Percentiles rank a stretch among this genome's conserved stretches.
Evolutionary conservation across 1,140 invertebrate species (phyloP).

Genomic region (Drosophila arawakana): DNA sequence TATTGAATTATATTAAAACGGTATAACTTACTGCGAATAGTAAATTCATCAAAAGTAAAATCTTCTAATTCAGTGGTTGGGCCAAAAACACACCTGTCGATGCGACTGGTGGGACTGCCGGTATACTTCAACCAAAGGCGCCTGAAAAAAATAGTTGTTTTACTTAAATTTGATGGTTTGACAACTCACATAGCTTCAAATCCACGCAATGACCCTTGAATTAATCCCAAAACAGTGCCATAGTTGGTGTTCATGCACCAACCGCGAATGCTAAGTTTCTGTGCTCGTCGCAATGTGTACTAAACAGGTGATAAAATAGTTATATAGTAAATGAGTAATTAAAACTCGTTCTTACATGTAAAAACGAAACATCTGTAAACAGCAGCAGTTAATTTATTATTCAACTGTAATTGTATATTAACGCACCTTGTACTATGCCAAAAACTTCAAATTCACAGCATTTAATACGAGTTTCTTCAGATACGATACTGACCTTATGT

Average conservation of each 20-base stretch:
- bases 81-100: slow-evolving; percentile 63
- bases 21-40: slow-evolving; percentile 22
- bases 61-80: neutral
- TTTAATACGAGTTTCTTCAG: slow-evolving; percentile 7
- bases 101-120: slow-evolving; percentile 70
- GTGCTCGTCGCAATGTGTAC: slow-evolving; percentile 67
- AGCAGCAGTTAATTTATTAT: neutral
- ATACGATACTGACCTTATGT: neutral
- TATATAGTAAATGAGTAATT: neutral
- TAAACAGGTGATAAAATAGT: slow-evolving; percentile 9
- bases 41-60: slow-evolving; percentile 47
- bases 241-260: slow-evolving; percentile 53
- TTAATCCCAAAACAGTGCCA: slow-evolving; percentile 54
- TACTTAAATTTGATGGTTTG: too few relatives aligned
- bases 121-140: slow-evolving; percentile 62
- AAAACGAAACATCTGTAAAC: slow-evolving; percentile 65
- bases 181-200: slow-evolving; percentile 64
- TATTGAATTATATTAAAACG: neutral
- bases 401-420: too few relatives aligned
- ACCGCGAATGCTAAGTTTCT: slow-evolving; percentile 56
- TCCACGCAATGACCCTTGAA: slow-evolving; percentile 37
- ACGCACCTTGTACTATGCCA: slow-evolving; percentile 70
- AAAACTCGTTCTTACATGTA: slow-evolving; percentile 47
- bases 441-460: slow-evolving; percentile 66
- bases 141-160: slow-evolving; percentile 28